phyloP scores from a whole-genome alignment of 2,797 vertebrate genomes.

The Tenualosa ilisha region DNA sequence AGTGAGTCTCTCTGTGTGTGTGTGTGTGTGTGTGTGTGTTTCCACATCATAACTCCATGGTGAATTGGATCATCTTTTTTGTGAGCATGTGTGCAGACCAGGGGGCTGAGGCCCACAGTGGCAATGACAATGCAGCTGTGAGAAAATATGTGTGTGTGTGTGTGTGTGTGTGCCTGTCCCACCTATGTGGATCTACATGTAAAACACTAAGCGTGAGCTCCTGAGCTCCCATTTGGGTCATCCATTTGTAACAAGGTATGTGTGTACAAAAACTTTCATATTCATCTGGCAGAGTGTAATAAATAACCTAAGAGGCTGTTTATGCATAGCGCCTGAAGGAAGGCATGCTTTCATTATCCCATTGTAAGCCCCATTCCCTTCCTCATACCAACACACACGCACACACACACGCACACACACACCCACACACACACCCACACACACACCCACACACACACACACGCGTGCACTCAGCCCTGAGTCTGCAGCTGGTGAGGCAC shows the following conservation, averaged over 20 bases:
- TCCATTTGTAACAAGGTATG: not conserved
- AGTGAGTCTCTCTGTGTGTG: not conserved
- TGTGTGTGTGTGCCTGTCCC: not conserved
- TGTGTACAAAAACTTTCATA: not conserved
- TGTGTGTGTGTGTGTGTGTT: not conserved
- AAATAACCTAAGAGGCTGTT: not conserved
- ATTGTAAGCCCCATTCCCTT: not conserved
- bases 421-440: not conserved
- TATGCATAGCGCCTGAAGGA: not conserved
- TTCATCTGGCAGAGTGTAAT: not conserved
- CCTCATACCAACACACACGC: not conserved
- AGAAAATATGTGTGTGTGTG: not conserved
- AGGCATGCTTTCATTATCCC: not conserved
- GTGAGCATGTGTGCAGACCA: not conserved
- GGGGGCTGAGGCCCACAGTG: not conserved
- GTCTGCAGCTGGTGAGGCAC: conserved; percentile 29
- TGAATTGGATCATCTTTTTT: conserved; percentile 19
- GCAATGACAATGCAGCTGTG: conserved; percentile 9
- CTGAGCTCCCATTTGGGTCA: not conserved
- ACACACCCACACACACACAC: not conserved
- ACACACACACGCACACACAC: not conserved
- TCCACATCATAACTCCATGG: not conserved
- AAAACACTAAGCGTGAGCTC: not conserved
- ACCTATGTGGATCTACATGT: not conserved
- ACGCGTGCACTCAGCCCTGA: not conserved